Base-by-base conservation (phyloP, 53 echinoderm and acorn worm genomes). In the Echinometra lucunter region DNA sequence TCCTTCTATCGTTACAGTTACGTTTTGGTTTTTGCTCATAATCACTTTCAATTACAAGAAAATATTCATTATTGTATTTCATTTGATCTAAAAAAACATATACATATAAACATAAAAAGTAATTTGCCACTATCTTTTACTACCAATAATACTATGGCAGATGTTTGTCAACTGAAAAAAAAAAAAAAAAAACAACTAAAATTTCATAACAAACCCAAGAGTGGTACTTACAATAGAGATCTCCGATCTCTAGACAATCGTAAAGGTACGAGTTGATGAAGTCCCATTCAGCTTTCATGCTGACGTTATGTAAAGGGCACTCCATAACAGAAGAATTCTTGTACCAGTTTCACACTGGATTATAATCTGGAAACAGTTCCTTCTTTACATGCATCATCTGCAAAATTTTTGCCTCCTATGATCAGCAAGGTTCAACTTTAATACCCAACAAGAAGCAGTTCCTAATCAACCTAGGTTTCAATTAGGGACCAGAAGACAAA, bases 241-340 rank as follows among this genome's bases (percentile, higher is more conserved):
- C 97, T 47, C 95, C 96, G 38, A 96, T 95, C 35, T 94, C 96
- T 38, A 97, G 95, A 37, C 94, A 82, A 57, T 97, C 96, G 37
- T 97, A 97, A 45, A 97, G 95, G 85, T 96, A 97, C 80, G 96
- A 95, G n/a, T 93, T 95, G 90, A 97, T 95, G 80, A 95, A 94
- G 0, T 96, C 96, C 96, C 95, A 94, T 12, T 97, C 97, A 11
- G 83, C 66, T 83, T 85, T 82, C 85, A 94, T 60, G 15, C 66
- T 60, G 94, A 94, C 7, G 12, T 63, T 27, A 49, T 28, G 13
- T 42, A 78, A 2, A 49, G 85, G 47, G 85, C 49, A 85, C 28
- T 85, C 85, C 85, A 85, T 85, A 1, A 85, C 49, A 47, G 42
- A 42, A 23, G 44, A 23, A 32, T 21, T 40, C 78, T 40, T 21